A percentile compares a stretch with the other conserved stretches of the same genome.
Conservation (phyloP, 2,888 invertebrate species). For the Laspeyria flexula region DNA sequence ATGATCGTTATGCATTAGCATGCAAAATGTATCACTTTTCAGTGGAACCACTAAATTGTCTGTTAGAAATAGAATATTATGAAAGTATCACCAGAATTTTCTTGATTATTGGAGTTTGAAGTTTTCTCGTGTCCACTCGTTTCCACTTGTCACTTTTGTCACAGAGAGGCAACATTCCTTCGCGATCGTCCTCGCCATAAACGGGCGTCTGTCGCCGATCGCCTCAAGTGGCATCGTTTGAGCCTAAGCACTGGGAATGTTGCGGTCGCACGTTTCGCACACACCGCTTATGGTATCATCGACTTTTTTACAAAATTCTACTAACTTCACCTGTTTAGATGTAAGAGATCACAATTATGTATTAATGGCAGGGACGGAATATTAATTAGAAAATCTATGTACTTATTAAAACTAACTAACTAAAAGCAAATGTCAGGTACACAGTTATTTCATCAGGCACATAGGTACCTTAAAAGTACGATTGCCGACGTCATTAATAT, state of each 20-base stretch:
- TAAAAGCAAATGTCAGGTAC: too few relatives aligned
- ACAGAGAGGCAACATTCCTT: slow-evolving; percentile 66
- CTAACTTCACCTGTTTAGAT: slow-evolving; percentile 50
- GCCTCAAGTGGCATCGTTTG: slow-evolving; percentile 63
- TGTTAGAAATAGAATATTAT: too few relatives aligned
- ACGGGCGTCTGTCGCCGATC: slow-evolving; percentile 68
- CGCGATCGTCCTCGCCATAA: slow-evolving; percentile 79
- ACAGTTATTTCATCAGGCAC: too few relatives aligned
- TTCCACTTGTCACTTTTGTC: slow-evolving; percentile 45
- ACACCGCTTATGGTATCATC: slow-evolving; percentile 65
- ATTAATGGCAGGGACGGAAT: slow-evolving; percentile 28
- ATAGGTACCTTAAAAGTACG: too few relatives aligned
- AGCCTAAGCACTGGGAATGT: slow-evolving; percentile 64
- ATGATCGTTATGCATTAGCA: too few relatives aligned
- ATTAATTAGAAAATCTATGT: slow-evolving; percentile 19
- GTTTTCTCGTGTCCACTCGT: slow-evolving; percentile 6
- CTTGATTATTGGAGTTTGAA: too few relatives aligned
- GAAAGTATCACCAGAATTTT: too few relatives aligned
- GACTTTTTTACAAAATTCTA: slow-evolving; percentile 57
- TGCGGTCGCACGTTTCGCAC: slow-evolving; percentile 72
- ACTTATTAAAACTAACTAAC: too few relatives aligned
- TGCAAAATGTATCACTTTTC: too few relatives aligned
- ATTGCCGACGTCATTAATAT: neutral
- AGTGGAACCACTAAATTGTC: too few relatives aligned
- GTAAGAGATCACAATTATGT: slow-evolving; percentile 56